A percentile compares a stretch with the other conserved stretches of the same genome.
These are phyloP conservation scores for Microplitis manilae DNA, from an alignment of 2,888 invertebrate genomes.

Conservation along the genomic window DNA sequence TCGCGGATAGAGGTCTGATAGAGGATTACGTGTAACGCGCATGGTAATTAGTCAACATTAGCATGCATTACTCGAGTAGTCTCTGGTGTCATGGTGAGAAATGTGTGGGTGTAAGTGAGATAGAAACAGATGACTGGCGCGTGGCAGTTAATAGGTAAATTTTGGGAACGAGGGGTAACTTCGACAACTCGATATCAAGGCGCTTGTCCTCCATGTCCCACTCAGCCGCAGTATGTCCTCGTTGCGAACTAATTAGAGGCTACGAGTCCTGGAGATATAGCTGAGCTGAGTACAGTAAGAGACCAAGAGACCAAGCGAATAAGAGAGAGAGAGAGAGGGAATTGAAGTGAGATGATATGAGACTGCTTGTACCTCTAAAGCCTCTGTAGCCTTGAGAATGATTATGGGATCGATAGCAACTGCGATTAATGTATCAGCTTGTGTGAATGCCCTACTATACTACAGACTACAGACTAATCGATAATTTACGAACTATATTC, in stretches of 20 bases:
- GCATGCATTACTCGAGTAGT: slow-evolving; percentile 61
- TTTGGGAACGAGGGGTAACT: slow-evolving; percentile 56
- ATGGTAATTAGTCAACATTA: slow-evolving; percentile 65
- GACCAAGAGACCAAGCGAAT: not conserved
- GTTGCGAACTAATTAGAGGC: slow-evolving; percentile 49
- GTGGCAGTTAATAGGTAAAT: slow-evolving; percentile 57
- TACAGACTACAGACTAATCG: slow-evolving; percentile 19
- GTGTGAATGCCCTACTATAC: slow-evolving; percentile 25
- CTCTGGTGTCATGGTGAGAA: slow-evolving; percentile 45
- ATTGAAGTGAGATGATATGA: slow-evolving; percentile 17
- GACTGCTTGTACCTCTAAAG: not conserved
- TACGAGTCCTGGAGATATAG: slow-evolving; percentile 9
- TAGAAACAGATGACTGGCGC: slow-evolving; percentile 46
- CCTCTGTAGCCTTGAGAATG: slow-evolving; percentile 33
- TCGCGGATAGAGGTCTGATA: not conserved
- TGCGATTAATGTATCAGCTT: slow-evolving; percentile 36
- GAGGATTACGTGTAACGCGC: slow-evolving; percentile 53
- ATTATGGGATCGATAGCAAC: slow-evolving; percentile 39
- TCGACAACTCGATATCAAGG: slow-evolving; percentile 57
- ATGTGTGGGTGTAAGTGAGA: slow-evolving; percentile 48
- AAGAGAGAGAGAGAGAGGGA: slow-evolving; percentile 4
- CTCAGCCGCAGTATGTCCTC: slow-evolving; percentile 39
- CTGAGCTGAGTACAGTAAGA: not conserved
- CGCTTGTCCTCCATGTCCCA: slow-evolving; percentile 37
- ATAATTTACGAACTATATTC: slow-evolving; percentile 24